Evolutionary conservation across 2,113 vertebrate species (phyloP).

Genomic region (Pedionomus torquatus): DNA sequence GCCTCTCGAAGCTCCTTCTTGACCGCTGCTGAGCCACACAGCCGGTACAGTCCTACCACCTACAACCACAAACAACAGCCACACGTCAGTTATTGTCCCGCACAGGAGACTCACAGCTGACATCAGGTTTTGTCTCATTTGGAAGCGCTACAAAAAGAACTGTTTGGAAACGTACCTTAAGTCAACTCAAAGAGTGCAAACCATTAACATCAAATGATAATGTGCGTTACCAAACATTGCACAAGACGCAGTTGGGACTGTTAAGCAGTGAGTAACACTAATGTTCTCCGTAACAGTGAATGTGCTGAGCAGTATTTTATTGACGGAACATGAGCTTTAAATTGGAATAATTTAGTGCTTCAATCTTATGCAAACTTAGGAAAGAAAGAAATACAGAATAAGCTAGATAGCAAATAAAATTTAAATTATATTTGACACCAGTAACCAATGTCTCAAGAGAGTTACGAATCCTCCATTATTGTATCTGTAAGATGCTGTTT

Average conservation of each 20-base stretch:
- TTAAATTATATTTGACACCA: neutral
- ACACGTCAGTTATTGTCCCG: neutral
- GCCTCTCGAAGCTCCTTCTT: constrained; percentile 98
- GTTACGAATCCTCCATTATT: neutral
- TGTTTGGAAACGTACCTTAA: rapidly evolving
- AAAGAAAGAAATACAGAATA: neutral
- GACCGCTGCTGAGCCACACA: constrained; percentile 94
- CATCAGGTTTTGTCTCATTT: rapidly evolving
- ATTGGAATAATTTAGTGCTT: neutral
- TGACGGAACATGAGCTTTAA: neutral
- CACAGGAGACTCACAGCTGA: neutral
- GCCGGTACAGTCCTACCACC: constrained; percentile 96
- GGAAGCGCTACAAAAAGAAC: neutral
- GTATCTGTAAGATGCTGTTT: neutral
- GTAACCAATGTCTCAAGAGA: neutral
- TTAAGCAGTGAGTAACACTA: rapidly evolving
- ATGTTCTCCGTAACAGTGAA: too few species aligned
- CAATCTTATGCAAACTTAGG: neutral
- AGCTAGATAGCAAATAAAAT: neutral
- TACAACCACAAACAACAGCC: constrained; percentile 61
- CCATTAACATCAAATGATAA: too few species aligned
- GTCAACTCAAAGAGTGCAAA: neutral
- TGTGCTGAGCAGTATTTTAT: neutral
- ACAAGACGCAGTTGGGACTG: neutral
- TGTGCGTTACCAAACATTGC: rapidly evolving